Percentiles rank a stretch among this genome's conserved stretches.
These are phyloP conservation scores for Xiphorhynchus erythropygius DNA, from an alignment of 2,797 vertebrate species.

Conservation along the genomic window DNA sequence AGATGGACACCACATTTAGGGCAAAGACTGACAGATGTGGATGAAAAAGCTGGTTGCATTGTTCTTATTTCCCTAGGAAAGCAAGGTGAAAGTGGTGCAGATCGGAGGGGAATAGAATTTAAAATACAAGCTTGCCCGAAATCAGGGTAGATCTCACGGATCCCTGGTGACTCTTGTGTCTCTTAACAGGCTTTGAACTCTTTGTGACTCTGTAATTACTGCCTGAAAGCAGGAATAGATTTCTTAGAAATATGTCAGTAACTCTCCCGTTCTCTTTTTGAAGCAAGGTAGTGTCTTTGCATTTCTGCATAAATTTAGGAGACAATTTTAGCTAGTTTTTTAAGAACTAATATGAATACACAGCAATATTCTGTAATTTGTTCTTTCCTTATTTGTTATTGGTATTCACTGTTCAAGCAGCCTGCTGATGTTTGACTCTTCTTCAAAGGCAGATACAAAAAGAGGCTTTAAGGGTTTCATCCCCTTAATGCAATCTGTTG, in stretches of 20 bases:
- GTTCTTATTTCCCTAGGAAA: neutral
- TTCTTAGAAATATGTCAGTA: slow-evolving; percentile 28
- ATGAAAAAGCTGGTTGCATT: neutral
- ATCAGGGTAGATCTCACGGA: neutral
- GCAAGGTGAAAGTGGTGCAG: neutral
- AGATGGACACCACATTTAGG: neutral
- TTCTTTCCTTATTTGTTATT: neutral
- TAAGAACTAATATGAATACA: neutral
- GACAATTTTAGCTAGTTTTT: neutral
- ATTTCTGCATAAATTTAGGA: slow-evolving; percentile 24
- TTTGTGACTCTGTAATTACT: slow-evolving; percentile 47
- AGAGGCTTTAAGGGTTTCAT: neutral
- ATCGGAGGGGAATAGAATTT: neutral
- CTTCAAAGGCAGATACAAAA: neutral
- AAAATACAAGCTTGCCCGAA: neutral
- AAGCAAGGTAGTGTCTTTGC: neutral
- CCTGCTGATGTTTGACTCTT: neutral
- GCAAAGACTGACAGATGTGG: neutral
- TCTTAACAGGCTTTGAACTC: slow-evolving; percentile 48
- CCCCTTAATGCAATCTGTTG: neutral
- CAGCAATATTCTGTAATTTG: neutral
- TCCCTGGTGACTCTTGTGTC: slow-evolving; percentile 19
- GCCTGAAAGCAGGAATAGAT: slow-evolving; percentile 39
- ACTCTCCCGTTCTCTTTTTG: neutral
- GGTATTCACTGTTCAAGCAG: neutral